phyloP scores from a whole-genome alignment of 2,797 vertebrate species.

The Cirrhinus molitorella region DNA sequence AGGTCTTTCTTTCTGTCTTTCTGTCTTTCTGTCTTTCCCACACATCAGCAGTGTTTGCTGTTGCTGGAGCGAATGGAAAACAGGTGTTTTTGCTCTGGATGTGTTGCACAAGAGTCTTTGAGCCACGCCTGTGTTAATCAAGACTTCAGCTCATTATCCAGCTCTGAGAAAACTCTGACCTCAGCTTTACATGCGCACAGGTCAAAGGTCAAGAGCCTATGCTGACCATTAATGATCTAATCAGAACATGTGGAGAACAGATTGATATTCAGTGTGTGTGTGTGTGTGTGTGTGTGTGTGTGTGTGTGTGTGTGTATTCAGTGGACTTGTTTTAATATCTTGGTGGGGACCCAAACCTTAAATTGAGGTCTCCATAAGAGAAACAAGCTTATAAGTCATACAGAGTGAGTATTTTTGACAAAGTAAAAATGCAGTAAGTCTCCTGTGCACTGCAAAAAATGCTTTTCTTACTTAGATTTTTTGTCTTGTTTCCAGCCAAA shows the following conservation, averaged over 20 bases:
- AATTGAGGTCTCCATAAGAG: no score
- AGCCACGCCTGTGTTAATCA: slow-evolving; percentile 34
- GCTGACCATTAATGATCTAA: not conserved
- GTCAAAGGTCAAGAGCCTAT: not conserved
- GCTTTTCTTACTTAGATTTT: no score
- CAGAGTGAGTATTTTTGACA: no score
- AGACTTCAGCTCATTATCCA: slow-evolving; percentile 2
- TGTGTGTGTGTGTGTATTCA: not conserved
- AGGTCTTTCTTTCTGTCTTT: not conserved
- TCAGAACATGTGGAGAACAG: not conserved
- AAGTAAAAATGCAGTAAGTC: no score
- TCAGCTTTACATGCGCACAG: not conserved
- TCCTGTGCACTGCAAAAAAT: no score
- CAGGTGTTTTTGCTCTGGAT: slow-evolving; percentile 53
- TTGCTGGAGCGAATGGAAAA: slow-evolving; percentile 47
- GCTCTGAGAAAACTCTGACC: not conserved
- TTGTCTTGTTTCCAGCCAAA: no score
- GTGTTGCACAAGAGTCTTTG: slow-evolving; percentile 14
- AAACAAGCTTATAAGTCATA: no score
- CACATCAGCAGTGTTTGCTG: slow-evolving; percentile 1
- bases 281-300: not conserved
- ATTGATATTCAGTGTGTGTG: not conserved
- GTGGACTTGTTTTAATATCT: no score
- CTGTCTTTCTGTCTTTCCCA: slow-evolving; percentile 2
- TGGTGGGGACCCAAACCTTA: no score